These are phyloP conservation scores for Stenodera caucasica DNA, from an alignment of 2,888 invertebrate species.

Conservation along the genomic window DNA sequence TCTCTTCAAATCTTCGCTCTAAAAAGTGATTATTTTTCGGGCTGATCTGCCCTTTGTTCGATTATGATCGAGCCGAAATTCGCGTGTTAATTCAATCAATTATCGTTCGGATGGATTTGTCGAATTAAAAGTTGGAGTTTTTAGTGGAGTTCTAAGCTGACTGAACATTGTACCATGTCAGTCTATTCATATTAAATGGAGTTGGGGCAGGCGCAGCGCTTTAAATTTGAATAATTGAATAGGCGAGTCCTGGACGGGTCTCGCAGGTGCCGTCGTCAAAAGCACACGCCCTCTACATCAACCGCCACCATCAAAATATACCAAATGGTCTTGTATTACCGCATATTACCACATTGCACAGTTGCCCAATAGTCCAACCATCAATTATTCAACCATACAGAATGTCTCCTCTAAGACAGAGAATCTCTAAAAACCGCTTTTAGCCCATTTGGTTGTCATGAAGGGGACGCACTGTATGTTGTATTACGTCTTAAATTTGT, in stretches of 20 bases:
- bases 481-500: background rate
- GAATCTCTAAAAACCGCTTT: too few species aligned
- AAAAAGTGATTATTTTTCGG: too few species aligned
- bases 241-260: conserved; percentile 46
- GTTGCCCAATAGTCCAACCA: conserved; percentile 24
- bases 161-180: conserved; percentile 49
- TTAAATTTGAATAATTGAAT: conserved; percentile 53
- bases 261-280: conserved; percentile 52
- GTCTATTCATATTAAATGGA: conserved; percentile 56
- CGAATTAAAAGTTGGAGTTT: conserved; percentile 9
- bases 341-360: conserved; percentile 3
- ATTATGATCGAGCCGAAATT: too few species aligned
- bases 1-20: too few species aligned
- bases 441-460: too few species aligned
- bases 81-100: too few species aligned
- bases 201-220: conserved; percentile 52
- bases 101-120: too few species aligned
- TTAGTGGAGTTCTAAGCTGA: conserved; percentile 38
- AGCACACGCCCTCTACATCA: conserved; percentile 17
- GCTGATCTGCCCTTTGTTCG: too few species aligned
- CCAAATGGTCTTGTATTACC: conserved; percentile 2
- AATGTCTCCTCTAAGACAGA: too few species aligned
- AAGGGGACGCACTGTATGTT: too few species aligned
- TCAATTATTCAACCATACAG: conserved; percentile 47
- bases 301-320: background rate